phyloP scores from a whole-genome alignment of 2,113 vertebrate genomes.

The Amblyopsis rosae region DNA sequence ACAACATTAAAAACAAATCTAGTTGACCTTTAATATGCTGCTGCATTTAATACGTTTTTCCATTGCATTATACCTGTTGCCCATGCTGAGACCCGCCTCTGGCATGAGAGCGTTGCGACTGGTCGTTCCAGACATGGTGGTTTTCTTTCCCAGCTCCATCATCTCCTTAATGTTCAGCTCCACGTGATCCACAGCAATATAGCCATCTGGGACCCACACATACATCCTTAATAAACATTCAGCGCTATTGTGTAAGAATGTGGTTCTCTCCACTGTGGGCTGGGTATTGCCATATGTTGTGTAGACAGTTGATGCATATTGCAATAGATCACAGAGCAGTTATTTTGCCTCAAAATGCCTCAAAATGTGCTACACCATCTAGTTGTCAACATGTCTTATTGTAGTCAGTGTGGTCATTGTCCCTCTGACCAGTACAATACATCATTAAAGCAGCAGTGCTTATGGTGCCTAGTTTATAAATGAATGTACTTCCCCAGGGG shows the following conservation, averaged over 20 bases:
- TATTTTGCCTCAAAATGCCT: too few relatives aligned
- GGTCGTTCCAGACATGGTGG: constrained; percentile 13
- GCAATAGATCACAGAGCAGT: too few relatives aligned
- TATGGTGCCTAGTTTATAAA: too few relatives aligned
- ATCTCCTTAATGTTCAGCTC: constrained; percentile 72
- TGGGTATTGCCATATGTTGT: neutral
- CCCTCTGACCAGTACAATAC: too few relatives aligned
- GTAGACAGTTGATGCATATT: neutral
- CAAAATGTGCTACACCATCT: too few relatives aligned
- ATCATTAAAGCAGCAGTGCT: too few relatives aligned
- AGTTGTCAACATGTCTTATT: too few relatives aligned
- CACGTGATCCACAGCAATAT: constrained; percentile 60
- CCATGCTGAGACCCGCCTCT: constrained; percentile 19
- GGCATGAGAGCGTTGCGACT: constrained; percentile 16
- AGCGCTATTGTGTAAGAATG: neutral
- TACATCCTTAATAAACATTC: neutral
- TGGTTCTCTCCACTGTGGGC: neutral
- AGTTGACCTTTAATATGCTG: neutral
- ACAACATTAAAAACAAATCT: neutral
- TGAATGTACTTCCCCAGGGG: too few relatives aligned
- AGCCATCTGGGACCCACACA: constrained; percentile 66
- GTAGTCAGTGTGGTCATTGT: too few relatives aligned
- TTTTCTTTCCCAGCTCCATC: constrained; percentile 57
- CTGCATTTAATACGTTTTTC: neutral
- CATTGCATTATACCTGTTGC: constrained; percentile 38